Evolutionary conservation across 2,888 invertebrate species (phyloP), one percentile per base, ranked within the genome.

Genomic region (Ophion ventricosus): DNA sequence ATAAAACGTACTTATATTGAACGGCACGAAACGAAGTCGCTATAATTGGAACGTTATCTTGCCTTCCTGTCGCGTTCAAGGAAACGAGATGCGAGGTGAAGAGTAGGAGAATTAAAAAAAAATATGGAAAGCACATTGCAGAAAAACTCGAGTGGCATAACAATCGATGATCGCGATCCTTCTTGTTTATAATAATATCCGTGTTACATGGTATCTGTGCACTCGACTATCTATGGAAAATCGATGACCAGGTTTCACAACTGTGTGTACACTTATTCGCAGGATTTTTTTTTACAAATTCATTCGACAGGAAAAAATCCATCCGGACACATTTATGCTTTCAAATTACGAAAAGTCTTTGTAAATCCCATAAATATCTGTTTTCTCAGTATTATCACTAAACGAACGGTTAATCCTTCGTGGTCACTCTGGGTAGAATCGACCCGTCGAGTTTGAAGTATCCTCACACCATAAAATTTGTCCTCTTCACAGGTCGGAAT

Each of bases 1-100:
- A 49, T 49, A 70, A 35, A 81, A 74, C 20, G 74, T 81, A 66
- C 56, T 81, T 81, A 78, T 84, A 43, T 43, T 75, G 63, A 81
- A 78, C 78, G 66, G n/a, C 76, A 66, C 64, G 54, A 70, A 26
- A 43, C 56, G 64, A 25, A 54, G 63, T 61, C 56, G 77, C 80
- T 84, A 84, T 84, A 77, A 84, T 84, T 84, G 63, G 84, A 84
- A 81, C 72, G 74, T 79, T 84, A 84, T 81, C 81, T 66, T 59
- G 77, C 49, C 69, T 69, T 74, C 69, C 23, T 64, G 77, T 63
- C 25, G 77, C 77, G 40, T 40, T 78, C 70, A 70, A 84, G 78
- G 75, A 81, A 84, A 79, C 64, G 25, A 72, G 74, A 73, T 59
- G 54, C 54, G 78, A 72, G 72, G 57, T 63, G 35, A 56, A 61